Evolutionary conservation across 2,797 vertebrate species (phyloP).

Genomic region (Tachyglossus aculeatus): DNA sequence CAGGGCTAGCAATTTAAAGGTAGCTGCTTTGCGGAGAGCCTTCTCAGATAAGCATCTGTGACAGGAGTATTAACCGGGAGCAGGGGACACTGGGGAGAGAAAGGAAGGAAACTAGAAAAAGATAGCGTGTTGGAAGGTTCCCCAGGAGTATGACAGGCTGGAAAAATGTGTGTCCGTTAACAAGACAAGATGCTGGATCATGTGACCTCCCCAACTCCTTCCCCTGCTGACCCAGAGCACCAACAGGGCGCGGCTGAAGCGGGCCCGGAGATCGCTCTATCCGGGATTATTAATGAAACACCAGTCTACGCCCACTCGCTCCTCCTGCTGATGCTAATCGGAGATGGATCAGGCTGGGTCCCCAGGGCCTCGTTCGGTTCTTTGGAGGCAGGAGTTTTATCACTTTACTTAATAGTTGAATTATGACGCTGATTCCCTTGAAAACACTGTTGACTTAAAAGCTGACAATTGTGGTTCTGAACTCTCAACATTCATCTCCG

Average conservation of each 20-base stretch:
- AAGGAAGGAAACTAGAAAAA: neutral
- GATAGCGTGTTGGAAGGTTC: neutral
- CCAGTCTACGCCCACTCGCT: fast-evolving
- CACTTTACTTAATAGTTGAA: conserved; percentile 6
- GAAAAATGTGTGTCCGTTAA: neutral
- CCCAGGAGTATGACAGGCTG: neutral
- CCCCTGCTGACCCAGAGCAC: neutral
- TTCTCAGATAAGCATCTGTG: neutral
- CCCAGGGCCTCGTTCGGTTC: neutral
- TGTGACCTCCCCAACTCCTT: fast-evolving
- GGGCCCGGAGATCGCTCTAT: neutral
- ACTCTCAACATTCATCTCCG: neutral
- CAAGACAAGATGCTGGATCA: neutral
- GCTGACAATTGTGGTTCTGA: neutral
- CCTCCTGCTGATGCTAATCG: neutral
- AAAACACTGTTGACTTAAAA: neutral
- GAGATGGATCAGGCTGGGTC: neutral
- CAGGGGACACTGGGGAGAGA: neutral
- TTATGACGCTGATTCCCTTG: neutral
- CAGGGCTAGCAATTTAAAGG: conserved; percentile 19
- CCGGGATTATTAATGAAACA: neutral
- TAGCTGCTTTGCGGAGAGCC: neutral
- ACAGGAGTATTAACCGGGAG: neutral
- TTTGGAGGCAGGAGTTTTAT: conserved; percentile 22
- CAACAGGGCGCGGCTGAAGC: neutral